Percentiles rank a stretch among this genome's conserved stretches.
phyloP scores from a whole-genome alignment of 1,140 invertebrate species.

The Hycleus cichorii region DNA sequence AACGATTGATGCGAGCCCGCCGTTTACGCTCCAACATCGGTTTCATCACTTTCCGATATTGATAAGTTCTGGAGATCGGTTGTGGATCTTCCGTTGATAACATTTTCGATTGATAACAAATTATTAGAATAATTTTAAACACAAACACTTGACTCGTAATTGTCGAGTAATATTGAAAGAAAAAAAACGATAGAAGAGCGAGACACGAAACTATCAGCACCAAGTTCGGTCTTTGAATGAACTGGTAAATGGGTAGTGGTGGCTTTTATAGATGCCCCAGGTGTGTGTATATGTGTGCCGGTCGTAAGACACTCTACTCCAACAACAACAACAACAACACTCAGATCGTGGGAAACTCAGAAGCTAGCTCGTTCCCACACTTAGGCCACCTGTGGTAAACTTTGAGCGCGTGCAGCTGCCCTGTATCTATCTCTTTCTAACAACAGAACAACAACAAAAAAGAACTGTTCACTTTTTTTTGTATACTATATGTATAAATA shows the following conservation, averaged over 20 bases:
- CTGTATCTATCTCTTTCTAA: conserved; percentile 17
- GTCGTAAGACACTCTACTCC: conserved; percentile 36
- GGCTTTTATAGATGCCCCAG: conserved; percentile 48
- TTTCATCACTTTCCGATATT: conserved; percentile 92
- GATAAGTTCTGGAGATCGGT: conserved; percentile 79
- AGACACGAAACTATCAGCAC: too few relatives aligned
- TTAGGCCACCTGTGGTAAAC: conserved; percentile 43
- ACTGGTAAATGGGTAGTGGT: conserved; percentile 38
- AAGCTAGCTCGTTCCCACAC: conserved; percentile 52
- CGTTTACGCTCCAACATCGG: conserved; percentile 92
- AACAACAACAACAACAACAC: conserved; percentile 19
- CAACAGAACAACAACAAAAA: neutral
- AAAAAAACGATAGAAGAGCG: too few relatives aligned
- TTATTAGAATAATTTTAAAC: too few relatives aligned
- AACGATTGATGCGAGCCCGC: conserved; percentile 88
- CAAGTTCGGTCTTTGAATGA: conserved; percentile 44
- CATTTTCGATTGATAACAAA: too few relatives aligned
- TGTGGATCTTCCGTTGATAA: conserved; percentile 28
- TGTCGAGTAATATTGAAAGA: too few relatives aligned
- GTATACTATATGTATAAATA: neutral
- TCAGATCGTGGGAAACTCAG: conserved; percentile 50
- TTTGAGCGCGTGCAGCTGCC: conserved; percentile 36
- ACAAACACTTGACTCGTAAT: too few relatives aligned
- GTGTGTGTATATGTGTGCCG: conserved; percentile 38
- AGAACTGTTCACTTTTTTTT: neutral